phyloP scores from a whole-genome alignment of 1,140 invertebrate genomes.

The Danaus melanippus region DNA sequence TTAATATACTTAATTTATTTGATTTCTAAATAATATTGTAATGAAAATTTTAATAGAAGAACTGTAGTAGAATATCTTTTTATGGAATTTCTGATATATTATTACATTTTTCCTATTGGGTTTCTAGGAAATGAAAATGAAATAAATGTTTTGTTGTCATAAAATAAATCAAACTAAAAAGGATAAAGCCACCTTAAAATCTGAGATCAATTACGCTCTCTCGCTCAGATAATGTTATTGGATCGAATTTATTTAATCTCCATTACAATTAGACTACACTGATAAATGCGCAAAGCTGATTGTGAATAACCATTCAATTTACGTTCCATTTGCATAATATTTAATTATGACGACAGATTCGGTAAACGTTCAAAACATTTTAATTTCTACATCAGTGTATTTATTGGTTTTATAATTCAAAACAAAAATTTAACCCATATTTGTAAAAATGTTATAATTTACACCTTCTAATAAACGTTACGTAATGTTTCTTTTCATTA shows the following conservation, averaged over 20 bases:
- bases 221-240: slow-evolving; percentile 21
- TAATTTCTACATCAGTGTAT: not conserved
- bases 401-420: no score
- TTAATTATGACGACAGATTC: not conserved
- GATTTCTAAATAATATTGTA: no score
- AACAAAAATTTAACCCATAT: no score
- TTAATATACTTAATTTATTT: no score
- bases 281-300: slow-evolving; percentile 20
- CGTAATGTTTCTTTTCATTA: no score
- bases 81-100: no score
- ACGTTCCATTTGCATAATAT: slow-evolving; percentile 6
- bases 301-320: slow-evolving; percentile 20
- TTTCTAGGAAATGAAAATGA: not conserved
- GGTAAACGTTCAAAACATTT: not conserved
- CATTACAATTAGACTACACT: slow-evolving; percentile 26
- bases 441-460: no score
- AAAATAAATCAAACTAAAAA: slow-evolving; percentile 7
- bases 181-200: slow-evolving; percentile 13
- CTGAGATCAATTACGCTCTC: slow-evolving; percentile 20
- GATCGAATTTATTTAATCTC: slow-evolving; percentile 22
- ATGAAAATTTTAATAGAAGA: no score
- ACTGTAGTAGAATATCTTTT: no score
- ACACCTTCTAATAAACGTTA: no score
- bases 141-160: not conserved
- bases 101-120: no score